Percentiles rank a stretch among this genome's conserved stretches.
phyloP scores from a whole-genome alignment of 2,888 invertebrate genomes.

The Gortyna flavago region DNA sequence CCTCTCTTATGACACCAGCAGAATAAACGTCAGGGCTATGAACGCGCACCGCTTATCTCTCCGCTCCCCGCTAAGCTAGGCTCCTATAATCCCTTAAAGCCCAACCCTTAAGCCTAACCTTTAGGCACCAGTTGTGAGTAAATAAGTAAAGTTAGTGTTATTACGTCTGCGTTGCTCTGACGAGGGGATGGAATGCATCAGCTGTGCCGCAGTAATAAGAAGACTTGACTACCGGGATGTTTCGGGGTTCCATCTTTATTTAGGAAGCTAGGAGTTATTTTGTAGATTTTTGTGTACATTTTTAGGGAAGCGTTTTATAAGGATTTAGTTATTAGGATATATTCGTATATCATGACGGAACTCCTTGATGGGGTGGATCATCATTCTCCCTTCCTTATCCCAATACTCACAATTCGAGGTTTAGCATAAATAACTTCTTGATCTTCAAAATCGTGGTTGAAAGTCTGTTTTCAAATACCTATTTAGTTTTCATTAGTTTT shows the following conservation, averaged over 20 bases:
- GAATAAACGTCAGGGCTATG: background rate
- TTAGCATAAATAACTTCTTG: background rate
- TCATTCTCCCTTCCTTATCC: no score
- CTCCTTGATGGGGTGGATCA: no score
- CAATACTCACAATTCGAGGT: background rate
- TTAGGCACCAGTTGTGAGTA: slow-evolving; percentile 26
- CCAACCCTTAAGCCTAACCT: background rate
- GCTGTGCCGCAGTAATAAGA: slow-evolving; percentile 9
- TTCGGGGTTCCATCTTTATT: background rate
- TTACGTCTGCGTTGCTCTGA: slow-evolving; percentile 17
- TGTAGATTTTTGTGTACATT: background rate
- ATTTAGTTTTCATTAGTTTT: background rate
- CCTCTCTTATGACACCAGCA: no score
- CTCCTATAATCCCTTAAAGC: background rate
- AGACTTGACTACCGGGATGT: background rate
- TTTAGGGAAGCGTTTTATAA: background rate
- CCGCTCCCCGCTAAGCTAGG: slow-evolving; percentile 5
- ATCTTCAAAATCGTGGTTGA: background rate
- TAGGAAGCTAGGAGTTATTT: background rate
- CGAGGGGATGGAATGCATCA: slow-evolving; percentile 17
- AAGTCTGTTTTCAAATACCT: background rate
- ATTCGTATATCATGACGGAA: background rate
- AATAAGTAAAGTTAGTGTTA: slow-evolving; percentile 28
- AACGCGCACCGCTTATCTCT: background rate
- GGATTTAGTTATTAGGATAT: background rate